phyloP scores from a whole-genome alignment of 2,888 invertebrate genomes.

The Tetramorium bicarinatum region DNA sequence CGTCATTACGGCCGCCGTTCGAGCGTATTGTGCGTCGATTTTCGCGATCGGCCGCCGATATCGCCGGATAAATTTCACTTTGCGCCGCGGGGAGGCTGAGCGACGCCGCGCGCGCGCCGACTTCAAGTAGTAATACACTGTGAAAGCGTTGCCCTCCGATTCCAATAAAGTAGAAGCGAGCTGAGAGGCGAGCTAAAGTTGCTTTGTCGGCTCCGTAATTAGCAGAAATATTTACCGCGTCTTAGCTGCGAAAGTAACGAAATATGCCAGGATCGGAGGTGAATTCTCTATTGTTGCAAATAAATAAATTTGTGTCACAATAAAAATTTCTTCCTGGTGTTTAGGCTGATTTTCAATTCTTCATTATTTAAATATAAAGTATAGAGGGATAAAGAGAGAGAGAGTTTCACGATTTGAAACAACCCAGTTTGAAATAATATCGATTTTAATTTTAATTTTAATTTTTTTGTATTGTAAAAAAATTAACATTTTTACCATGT shows the following conservation, averaged over 20 bases:
- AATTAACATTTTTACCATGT: not conserved
- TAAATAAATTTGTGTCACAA: not conserved
- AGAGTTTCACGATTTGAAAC: not conserved
- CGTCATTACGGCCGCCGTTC: constrained; percentile 51
- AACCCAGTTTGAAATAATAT: not conserved
- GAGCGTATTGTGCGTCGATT: constrained; percentile 55
- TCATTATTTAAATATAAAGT: not conserved
- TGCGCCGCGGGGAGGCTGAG: constrained; percentile 51
- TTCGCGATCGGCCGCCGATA: constrained; percentile 53
- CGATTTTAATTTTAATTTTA: not conserved
- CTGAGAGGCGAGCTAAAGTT: constrained; percentile 12
- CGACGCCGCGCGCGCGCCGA: constrained; percentile 24
- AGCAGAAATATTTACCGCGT: constrained; percentile 45
- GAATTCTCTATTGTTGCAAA: not conserved
- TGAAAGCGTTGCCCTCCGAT: constrained; percentile 56
- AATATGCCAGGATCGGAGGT: constrained; percentile 1
- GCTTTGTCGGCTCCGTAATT: constrained; percentile 56
- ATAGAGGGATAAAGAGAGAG: not conserved
- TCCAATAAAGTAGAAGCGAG: constrained; percentile 52
- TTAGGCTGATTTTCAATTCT: not conserved
- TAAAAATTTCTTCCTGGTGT: not conserved
- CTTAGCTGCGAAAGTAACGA: constrained; percentile 39
- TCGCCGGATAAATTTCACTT: constrained; percentile 56
- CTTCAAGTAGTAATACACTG: constrained; percentile 49
- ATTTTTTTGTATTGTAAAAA: not conserved